phyloP scores from a whole-genome alignment of 92 coral and sea anemone genomes.

The Porites lobata region DNA sequence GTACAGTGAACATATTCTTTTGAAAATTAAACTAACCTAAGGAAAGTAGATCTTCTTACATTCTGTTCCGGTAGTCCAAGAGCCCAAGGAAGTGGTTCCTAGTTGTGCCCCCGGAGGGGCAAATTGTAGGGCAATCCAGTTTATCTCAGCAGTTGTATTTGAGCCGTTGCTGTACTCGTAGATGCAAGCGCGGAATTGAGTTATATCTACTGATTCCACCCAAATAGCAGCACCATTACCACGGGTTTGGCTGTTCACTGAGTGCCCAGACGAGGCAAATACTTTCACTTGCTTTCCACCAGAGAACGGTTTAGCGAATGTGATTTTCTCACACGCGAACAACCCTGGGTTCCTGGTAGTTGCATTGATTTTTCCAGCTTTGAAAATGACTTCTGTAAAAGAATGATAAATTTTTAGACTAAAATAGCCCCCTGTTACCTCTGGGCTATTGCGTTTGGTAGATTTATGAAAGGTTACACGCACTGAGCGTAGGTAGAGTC shows the following conservation, averaged over 20 bases:
- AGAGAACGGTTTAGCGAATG: neutral
- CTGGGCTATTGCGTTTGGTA: neutral
- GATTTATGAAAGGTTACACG: neutral
- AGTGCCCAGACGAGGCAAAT: slow-evolving; percentile 7
- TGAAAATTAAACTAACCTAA: neutral
- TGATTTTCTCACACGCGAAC: slow-evolving; percentile 11
- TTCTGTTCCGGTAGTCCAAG: slow-evolving; percentile 40
- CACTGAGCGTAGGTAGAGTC: too few relatives aligned
- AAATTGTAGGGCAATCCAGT: slow-evolving; percentile 1
- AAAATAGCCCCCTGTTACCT: neutral
- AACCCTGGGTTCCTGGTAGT: neutral
- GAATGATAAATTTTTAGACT: neutral
- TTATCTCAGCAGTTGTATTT: neutral
- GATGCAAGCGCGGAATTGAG: slow-evolving; percentile 4
- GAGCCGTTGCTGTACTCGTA: slow-evolving; percentile 11
- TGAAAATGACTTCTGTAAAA: neutral
- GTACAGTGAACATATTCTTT: too few relatives aligned
- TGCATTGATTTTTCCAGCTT: slow-evolving; percentile 9
- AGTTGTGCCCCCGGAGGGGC: neutral
- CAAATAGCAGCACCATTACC: slow-evolving; percentile 39
- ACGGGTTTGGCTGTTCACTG: neutral
- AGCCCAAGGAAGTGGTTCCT: neutral
- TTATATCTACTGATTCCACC: slow-evolving; percentile 7
- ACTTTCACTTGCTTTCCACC: slow-evolving; percentile 1
- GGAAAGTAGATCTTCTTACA: neutral